Conservation (phyloP, 2,797 vertebrate species). For the Notolabrus celidotus region DNA sequence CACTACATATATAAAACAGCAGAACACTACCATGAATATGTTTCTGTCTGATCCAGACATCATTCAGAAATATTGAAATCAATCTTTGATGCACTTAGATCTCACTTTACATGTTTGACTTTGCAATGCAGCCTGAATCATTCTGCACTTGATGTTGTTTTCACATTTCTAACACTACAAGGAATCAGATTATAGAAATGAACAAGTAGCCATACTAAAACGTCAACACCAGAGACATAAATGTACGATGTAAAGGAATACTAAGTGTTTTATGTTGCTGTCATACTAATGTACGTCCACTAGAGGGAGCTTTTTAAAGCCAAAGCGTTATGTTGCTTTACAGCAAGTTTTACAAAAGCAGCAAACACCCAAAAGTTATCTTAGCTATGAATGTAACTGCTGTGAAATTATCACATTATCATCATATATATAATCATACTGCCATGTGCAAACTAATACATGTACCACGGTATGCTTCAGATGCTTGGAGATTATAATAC, state of each 20-base stretch:
- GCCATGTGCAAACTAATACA: not conserved
- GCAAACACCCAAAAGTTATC: slow-evolving; percentile 16
- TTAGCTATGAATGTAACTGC: slow-evolving; percentile 33
- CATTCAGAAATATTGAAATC: not conserved
- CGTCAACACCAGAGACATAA: not conserved
- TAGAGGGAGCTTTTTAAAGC: slow-evolving; percentile 5
- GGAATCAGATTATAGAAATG: not conserved
- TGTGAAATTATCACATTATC: not conserved
- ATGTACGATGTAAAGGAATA: not conserved
- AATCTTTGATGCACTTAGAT: not conserved
- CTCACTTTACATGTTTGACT: not conserved
- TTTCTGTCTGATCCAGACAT: too few relatives aligned
- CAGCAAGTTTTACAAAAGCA: not conserved
- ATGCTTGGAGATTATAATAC: slow-evolving; percentile 6
- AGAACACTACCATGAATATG: not conserved
- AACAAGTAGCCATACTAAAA: not conserved
- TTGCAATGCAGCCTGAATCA: not conserved
- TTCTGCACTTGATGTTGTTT: slow-evolving; percentile 27
- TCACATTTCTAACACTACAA: slow-evolving; percentile 22
- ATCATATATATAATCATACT: not conserved
- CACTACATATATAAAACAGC: too few relatives aligned
- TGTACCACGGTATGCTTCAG: too few relatives aligned
- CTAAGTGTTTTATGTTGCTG: not conserved
- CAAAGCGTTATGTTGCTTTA: not conserved
- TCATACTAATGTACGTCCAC: slow-evolving; percentile 7